phyloP scores from a whole-genome alignment of 2,113 vertebrate genomes.

The Oreamnos americanus region DNA sequence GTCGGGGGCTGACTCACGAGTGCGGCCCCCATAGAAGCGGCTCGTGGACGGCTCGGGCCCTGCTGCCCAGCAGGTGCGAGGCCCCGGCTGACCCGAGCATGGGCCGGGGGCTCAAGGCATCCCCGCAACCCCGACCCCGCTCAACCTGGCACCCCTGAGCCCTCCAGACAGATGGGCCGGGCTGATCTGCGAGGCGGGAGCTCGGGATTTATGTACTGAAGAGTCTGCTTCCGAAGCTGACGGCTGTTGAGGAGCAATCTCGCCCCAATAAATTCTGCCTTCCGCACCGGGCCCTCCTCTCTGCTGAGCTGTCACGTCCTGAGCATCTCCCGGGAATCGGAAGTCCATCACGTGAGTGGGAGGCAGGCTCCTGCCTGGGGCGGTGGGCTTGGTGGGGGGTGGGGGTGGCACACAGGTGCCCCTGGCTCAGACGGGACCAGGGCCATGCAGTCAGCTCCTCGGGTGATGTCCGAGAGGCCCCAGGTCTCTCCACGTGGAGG shows the following conservation, averaged over 20 bases:
- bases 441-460: background rate
- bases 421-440: background rate
- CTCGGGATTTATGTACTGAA: conserved; percentile 55
- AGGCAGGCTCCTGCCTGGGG: background rate
- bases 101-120: background rate
- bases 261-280: conserved; percentile 56
- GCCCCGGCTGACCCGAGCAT: rapidly evolving
- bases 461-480: background rate
- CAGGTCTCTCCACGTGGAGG: background rate
- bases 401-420: rapidly evolving
- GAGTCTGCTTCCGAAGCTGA: conserved; percentile 59
- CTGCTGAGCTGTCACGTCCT: conserved; percentile 32
- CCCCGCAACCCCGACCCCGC: background rate
- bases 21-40: background rate
- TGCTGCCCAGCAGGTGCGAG: background rate
- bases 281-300: background rate
- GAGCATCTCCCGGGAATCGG: background rate
- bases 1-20: background rate
- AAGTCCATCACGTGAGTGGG: background rate
- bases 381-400: rapidly evolving
- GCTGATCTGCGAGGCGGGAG: conserved; percentile 48
- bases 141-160: conserved; percentile 6
- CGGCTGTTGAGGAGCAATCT: background rate
- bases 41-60: rapidly evolving
- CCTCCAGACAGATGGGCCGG: conserved; percentile 1